phyloP scores from a whole-genome alignment of 2,888 invertebrate species.

The Teleogryllus oceanicus region DNA sequence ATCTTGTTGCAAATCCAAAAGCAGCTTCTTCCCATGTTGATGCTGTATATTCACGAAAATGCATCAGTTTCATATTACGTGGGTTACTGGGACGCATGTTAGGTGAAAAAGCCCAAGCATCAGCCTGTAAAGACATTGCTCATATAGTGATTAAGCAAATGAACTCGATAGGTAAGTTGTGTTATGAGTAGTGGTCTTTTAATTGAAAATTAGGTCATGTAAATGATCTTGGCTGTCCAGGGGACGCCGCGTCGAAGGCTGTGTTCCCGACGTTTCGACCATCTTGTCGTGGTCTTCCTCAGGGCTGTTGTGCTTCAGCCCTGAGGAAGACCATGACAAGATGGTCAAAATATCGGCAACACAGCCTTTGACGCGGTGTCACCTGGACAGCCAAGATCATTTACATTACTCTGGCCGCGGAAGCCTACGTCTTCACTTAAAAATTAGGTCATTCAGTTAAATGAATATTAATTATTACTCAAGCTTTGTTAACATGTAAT shows the following conservation, averaged over 20 bases:
- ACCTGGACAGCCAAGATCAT: too few relatives aligned
- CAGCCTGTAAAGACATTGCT: slow-evolving; percentile 91
- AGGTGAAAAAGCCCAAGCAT: slow-evolving; percentile 94
- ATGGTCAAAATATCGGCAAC: too few relatives aligned
- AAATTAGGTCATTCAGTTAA: slow-evolving; percentile 12
- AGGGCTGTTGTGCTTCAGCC: too few relatives aligned
- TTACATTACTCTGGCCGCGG: too few relatives aligned
- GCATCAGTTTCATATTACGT: slow-evolving; percentile 90
- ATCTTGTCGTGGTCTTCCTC: too few relatives aligned
- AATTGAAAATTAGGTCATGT: slow-evolving; percentile 5
- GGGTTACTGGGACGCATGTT: slow-evolving; percentile 90
- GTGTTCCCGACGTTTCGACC: too few relatives aligned
- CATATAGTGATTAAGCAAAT: slow-evolving; percentile 90
- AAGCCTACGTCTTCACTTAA: too few relatives aligned
- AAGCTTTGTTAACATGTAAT: slow-evolving; percentile 27
- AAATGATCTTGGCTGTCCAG: too few relatives aligned
- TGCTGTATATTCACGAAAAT: slow-evolving; percentile 92
- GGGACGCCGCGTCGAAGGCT: too few relatives aligned
- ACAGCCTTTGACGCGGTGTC: too few relatives aligned
- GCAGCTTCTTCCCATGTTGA: slow-evolving; percentile 95
- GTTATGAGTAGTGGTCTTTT: not conserved
- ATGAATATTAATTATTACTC: slow-evolving; percentile 21
- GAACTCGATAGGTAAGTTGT: slow-evolving; percentile 69
- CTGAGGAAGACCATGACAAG: too few relatives aligned
- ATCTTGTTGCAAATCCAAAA: slow-evolving; percentile 91